phyloP scores from a whole-genome alignment of 2,113 vertebrate species.

The Aythya baeri region DNA sequence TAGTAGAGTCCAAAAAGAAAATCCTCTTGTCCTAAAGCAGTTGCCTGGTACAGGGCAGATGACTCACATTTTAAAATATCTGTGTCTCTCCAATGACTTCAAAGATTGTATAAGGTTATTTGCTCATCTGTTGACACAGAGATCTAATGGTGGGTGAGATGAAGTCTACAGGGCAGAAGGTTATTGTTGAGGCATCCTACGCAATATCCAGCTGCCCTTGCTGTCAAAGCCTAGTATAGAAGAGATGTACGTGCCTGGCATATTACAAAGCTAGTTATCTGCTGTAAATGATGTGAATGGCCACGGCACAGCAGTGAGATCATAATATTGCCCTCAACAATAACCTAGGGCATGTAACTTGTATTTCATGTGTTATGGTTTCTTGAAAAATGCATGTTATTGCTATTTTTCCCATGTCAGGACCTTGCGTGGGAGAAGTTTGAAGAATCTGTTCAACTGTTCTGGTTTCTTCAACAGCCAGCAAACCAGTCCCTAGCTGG shows the following conservation, averaged over 20 bases:
- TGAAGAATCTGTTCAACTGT: neutral
- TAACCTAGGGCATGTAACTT: rapidly evolving
- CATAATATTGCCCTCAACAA: neutral
- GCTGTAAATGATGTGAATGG: neutral
- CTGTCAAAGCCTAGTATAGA: neutral
- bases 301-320: neutral
- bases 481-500: rapidly evolving
- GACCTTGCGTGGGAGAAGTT: neutral
- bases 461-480: neutral
- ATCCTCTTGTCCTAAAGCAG: neutral
- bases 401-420: neutral
- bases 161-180: neutral
- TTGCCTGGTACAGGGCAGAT: neutral
- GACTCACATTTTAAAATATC: neutral
- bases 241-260: rapidly evolving
- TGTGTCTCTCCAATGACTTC: neutral
- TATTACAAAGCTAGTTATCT: neutral
- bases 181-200: neutral
- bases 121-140: neutral
- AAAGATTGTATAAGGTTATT: neutral
- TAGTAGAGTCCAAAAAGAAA: neutral
- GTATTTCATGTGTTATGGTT: neutral
- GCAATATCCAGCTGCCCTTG: neutral
- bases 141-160: neutral
- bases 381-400: neutral